phyloP scores from a whole-genome alignment of 2,797 vertebrate species.

The Pteronotus mesoamericanus region DNA sequence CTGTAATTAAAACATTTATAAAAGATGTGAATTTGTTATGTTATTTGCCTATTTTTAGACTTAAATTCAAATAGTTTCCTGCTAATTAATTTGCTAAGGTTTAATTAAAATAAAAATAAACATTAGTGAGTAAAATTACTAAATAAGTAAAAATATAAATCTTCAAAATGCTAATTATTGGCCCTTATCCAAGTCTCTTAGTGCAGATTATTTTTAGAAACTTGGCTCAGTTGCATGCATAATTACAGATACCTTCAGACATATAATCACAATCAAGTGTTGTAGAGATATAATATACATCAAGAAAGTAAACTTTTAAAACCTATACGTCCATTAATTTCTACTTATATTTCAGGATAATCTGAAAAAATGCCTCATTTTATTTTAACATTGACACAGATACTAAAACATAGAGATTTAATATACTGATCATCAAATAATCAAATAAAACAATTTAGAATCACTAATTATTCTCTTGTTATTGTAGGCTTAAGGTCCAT shows the following conservation, averaged over 20 bases:
- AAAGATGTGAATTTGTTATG: background rate
- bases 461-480: background rate
- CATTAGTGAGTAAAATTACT: background rate
- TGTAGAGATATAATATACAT: background rate
- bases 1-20: background rate
- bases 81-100: background rate
- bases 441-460: background rate
- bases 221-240: background rate
- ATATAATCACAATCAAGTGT: background rate
- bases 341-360: background rate
- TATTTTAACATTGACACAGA: background rate
- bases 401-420: background rate
- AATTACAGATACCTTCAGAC: background rate
- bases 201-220: background rate
- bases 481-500: background rate
- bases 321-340: background rate
- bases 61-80: background rate
- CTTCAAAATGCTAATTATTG: background rate
- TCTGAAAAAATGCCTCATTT: background rate
- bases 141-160: background rate
- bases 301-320: background rate
- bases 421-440: background rate
- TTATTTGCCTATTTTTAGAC: background rate
- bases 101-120: background rate
- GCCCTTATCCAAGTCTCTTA: background rate